These are phyloP conservation scores for Platygyra sinensis DNA, from an alignment of 64 coral and sea anemone genomes.

Conservation along the genomic window DNA sequence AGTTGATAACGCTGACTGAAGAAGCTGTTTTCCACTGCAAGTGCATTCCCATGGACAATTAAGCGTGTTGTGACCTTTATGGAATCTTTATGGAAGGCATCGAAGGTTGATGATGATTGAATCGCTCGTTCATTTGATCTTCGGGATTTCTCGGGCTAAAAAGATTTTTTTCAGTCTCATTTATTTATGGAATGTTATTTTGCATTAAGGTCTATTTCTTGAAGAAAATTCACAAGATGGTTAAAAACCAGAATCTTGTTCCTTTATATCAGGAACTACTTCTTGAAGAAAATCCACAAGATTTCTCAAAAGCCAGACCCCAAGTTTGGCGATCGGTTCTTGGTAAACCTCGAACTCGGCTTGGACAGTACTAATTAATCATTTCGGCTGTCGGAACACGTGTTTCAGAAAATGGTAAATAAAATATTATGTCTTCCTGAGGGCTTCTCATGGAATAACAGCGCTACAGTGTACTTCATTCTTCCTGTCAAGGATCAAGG, in stretches of 20 bases:
- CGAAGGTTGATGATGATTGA: too few relatives aligned
- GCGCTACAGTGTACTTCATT: background rate
- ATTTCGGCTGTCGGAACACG: background rate
- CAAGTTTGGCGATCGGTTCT: background rate
- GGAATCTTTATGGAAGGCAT: too few relatives aligned
- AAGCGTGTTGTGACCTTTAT: too few relatives aligned
- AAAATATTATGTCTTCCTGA: background rate
- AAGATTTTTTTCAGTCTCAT: too few relatives aligned
- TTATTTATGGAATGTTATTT: too few relatives aligned
- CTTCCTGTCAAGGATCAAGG: conserved; percentile 8
- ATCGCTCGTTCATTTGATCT: too few relatives aligned
- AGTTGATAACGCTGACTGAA: too few relatives aligned
- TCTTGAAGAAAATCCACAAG: conserved; percentile 3
- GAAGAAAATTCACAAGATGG: too few relatives aligned
- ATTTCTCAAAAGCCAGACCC: background rate
- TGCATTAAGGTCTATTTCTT: background rate
- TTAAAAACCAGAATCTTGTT: too few relatives aligned
- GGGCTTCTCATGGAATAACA: background rate
- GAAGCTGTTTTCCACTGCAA: too few relatives aligned
- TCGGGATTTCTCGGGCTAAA: too few relatives aligned
- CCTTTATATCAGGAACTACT: background rate
- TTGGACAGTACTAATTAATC: background rate
- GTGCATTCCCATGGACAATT: too few relatives aligned
- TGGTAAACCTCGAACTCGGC: background rate
- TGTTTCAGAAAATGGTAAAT: background rate